Evolutionary conservation across 1,140 invertebrate species (phyloP).

Genomic region (Mycetomoellerius zeteki): DNA sequence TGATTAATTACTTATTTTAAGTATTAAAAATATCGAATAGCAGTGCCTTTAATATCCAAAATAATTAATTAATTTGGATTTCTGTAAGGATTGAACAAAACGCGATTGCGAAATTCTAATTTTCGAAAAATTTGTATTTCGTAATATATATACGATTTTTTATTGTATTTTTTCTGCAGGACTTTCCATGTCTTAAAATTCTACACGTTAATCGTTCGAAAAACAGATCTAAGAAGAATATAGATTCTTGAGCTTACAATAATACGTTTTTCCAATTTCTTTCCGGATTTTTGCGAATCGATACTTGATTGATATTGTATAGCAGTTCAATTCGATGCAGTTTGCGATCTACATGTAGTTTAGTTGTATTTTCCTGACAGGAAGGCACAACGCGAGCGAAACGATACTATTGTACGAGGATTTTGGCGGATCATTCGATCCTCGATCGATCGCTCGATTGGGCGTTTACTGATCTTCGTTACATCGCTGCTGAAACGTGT

Average conservation of each 20-base stretch:
- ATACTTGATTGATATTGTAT: conserved; percentile 13
- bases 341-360: conserved; percentile 30
- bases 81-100: too few relatives aligned
- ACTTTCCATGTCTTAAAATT: neutral
- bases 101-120: neutral
- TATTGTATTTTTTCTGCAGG: neutral
- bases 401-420: conserved; percentile 36
- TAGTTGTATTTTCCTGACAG: conserved; percentile 50
- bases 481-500: conserved; percentile 76
- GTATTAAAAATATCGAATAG: too few relatives aligned
- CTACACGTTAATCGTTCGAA: neutral
- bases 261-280: neutral
- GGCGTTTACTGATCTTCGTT: conserved; percentile 75
- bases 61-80: too few relatives aligned
- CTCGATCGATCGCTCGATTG: conserved; percentile 77
- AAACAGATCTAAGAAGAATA: neutral
- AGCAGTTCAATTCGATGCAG: conserved; percentile 17
- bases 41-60: too few relatives aligned
- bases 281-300: neutral
- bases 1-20: too few relatives aligned
- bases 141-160: neutral
- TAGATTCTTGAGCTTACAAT: conserved; percentile 3
- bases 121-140: neutral
- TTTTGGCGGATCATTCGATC: conserved; percentile 66
- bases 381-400: conserved; percentile 53